Conservation (phyloP, 2,797 vertebrate genomes). For the Phoxinus dragarum region DNA sequence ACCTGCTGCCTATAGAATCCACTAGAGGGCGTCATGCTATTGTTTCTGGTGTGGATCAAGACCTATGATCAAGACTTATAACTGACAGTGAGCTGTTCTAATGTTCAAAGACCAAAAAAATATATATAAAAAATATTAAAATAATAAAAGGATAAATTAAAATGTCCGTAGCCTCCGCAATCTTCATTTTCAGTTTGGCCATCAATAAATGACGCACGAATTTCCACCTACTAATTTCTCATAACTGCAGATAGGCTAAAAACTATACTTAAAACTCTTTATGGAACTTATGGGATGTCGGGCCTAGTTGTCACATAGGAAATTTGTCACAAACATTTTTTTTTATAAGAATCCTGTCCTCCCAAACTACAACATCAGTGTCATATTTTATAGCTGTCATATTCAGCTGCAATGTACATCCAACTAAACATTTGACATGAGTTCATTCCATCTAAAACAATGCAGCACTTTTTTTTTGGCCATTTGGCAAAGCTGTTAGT, state of each 20-base stretch:
- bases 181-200: not conserved
- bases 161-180: not conserved
- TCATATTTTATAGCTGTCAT: not conserved
- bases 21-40: constrained; percentile 27
- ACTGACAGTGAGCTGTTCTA: not conserved
- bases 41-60: not conserved
- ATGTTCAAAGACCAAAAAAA: not conserved
- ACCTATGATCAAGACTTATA: not conserved
- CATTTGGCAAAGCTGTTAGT: not conserved
- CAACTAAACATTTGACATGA: not conserved
- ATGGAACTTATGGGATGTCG: not conserved
- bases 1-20: not conserved
- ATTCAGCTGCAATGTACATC: not conserved
- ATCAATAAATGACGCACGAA: not conserved
- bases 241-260: not conserved
- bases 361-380: not conserved
- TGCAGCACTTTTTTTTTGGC: too few species aligned
- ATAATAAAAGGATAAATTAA: not conserved
- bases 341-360: not conserved
- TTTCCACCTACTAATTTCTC: too few species aligned
- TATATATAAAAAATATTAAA: not conserved
- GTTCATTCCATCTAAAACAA: not conserved
- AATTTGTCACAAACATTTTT: not conserved
- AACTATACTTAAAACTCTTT: too few species aligned
- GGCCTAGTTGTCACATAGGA: not conserved